These are phyloP conservation scores for Megamerina dolium DNA, from an alignment of 2,888 invertebrate species.

Conservation along the genomic window DNA sequence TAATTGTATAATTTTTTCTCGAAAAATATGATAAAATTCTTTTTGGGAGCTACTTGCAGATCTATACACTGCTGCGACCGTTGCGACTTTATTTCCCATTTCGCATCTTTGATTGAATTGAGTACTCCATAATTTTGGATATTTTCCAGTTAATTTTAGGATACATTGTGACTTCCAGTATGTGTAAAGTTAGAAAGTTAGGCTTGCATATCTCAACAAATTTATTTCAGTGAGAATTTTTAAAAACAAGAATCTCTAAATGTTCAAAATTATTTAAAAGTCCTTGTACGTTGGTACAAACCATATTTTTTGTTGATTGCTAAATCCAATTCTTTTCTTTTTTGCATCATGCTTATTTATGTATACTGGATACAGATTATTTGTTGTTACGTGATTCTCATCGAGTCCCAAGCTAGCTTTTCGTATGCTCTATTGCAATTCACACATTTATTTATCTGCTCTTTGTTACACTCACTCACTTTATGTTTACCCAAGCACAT, in stretches of 20 bases:
- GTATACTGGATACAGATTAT: no score
- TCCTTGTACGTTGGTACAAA: slow-evolving; percentile 1
- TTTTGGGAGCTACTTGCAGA: no score
- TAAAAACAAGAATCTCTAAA: background rate
- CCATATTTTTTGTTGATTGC: no score
- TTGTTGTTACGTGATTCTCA: no score
- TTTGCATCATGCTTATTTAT: no score
- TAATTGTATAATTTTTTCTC: no score
- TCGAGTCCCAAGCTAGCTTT: no score
- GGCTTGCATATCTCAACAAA: background rate
- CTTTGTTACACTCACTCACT: background rate
- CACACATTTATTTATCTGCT: slow-evolving; percentile 1
- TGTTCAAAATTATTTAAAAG: background rate
- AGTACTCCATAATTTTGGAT: background rate
- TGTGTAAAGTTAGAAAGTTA: slow-evolving; percentile 1
- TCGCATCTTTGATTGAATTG: background rate
- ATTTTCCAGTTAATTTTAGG: background rate
- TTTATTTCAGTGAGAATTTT: background rate
- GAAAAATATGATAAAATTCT: no score
- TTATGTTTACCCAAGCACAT: background rate
- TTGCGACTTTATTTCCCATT: no score
- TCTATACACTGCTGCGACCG: no score
- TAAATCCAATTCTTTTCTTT: no score
- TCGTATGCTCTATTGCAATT: background rate
- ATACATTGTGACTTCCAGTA: background rate